Base-by-base conservation (phyloP, 2,113 vertebrate species). In the Pelvicachromis taeniatus region DNA sequence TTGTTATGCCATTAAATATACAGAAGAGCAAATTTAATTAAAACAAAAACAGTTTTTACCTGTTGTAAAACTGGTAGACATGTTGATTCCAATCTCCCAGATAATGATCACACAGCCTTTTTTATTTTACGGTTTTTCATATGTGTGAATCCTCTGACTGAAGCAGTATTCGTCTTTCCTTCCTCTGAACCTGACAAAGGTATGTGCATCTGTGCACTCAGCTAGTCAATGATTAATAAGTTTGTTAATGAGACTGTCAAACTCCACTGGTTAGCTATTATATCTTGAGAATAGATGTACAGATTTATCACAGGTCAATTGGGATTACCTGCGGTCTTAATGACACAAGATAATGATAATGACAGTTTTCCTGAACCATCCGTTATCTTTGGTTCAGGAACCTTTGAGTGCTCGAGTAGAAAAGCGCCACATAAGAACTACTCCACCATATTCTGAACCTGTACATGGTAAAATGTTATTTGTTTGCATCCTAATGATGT, bases 201-300 rank as follows among this genome's bases (percentile, higher is more conserved):
- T 61, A 40, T 52, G 73, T 38, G 9, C 54, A 50, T 82, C 42
- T 65, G 70, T 89, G 75, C 2, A 35, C 65, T 86, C 84, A 93
- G 87, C 87, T 78, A 93, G 93, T 79, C 91, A 96, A 96, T 95
- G 21, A 95, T 96, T 96, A 95, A 93, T 88, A 55, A 53, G 19
- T 35, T 33, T 11, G 77, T 91, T 85, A 83, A 84, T 68, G 80
- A 89, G 77, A 77, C 56, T 81, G 82, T 91, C 78, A 88, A 87
- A 86, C 68, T 80, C 83, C 58, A 88, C 89, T 65, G 56, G 87
- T 88, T 73, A 75, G 63, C 2, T 45, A 70, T 70, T 45, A 70
- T 70, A 45, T 50, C 16, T 50, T 50, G 42, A 19, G 16, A 73
- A 29, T 10, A 48, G 6, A 50, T 23, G 29, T 50, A 12, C 9